Base-by-base conservation (phyloP, 1,140 invertebrate genomes). In the Neodiprion pinetum region DNA sequence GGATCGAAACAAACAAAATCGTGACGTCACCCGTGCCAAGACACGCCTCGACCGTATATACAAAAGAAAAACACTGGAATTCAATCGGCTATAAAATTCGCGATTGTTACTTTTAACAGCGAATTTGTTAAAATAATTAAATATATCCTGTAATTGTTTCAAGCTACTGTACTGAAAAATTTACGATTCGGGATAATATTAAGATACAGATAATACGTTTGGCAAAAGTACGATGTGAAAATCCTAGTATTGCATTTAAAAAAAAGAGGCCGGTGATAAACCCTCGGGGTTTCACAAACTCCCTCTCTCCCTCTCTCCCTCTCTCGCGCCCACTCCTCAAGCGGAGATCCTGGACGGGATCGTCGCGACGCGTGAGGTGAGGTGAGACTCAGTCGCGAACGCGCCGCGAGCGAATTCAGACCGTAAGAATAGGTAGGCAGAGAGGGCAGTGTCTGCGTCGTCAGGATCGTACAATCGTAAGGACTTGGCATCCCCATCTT, bases 291-390 rank as follows among this genome's bases (percentile, higher is more conserved):
- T 61, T 61, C 53, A 17, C 9, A 0, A 9, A 14, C 53, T 76
- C 67, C 47, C 69, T 10, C 23, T 69, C 73, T 76, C 71, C 49
- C 70, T 71, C 67, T 67, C 67, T 61, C 69, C 70, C 74, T 50
- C 49, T 67, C 23, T 73, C 71, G 48, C n/a, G 48, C 61, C 11
- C 28, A 70, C 69, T 48, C 69, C 8, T 14, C 8, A 1, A 40
- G 21, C 1, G 17, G 17, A 21, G 28, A 40, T 12, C 9, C 28
- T 40, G 28, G 11, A 61, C 53, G 53, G 53, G 11, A 12, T 61
- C 53, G 53, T 61, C 53, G 53, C 53, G 28, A 40, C 28, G 28
- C 28, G 28, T 40, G 28, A 40, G 28, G 28, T 40, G 28, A 40
- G 28, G 53, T 61, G 53, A 61, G 53, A 61, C 53, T 61, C 53